A percentile compares a stretch with the other conserved stretches of the same genome.
Evolutionary conservation across 30 jellyfish, hydroid and myxozoan genomes (phyloP).

Genomic region (Cassiopea xamachana): DNA sequence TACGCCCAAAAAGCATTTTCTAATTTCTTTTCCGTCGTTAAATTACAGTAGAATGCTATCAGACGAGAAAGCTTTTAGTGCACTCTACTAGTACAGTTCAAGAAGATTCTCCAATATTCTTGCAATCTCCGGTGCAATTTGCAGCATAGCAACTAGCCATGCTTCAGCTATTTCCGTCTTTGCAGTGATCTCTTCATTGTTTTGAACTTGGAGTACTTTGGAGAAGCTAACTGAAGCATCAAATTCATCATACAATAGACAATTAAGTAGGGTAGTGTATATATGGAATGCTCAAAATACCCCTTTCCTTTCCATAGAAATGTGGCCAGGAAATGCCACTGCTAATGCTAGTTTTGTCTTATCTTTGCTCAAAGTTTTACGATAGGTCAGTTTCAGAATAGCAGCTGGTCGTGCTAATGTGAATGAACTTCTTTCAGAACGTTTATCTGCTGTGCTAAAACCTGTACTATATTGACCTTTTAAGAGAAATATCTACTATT

Average conservation of each 20-base stretch:
- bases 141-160: background rate
- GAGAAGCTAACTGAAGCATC: background rate
- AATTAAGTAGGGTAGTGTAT: background rate
- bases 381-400: no score
- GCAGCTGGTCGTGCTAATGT: no score
- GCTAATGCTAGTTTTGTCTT: background rate
- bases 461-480: no score
- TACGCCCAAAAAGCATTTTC: no score
- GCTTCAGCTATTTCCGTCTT: background rate
- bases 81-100: background rate
- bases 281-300: background rate
- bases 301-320: constrained; percentile 1
- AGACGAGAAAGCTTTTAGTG: background rate
- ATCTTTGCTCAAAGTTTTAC: background rate
- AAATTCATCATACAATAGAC: background rate
- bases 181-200: background rate
- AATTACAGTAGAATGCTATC: background rate
- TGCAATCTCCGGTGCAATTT: background rate
- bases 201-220: background rate
- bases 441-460: no score
- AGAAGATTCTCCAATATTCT: background rate
- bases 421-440: no score
- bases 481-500: no score
- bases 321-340: background rate
- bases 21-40: background rate